These are phyloP conservation scores for Petrocephalus sullivani DNA, from an alignment of 2,797 vertebrate genomes.

Conservation along the genomic window DNA sequence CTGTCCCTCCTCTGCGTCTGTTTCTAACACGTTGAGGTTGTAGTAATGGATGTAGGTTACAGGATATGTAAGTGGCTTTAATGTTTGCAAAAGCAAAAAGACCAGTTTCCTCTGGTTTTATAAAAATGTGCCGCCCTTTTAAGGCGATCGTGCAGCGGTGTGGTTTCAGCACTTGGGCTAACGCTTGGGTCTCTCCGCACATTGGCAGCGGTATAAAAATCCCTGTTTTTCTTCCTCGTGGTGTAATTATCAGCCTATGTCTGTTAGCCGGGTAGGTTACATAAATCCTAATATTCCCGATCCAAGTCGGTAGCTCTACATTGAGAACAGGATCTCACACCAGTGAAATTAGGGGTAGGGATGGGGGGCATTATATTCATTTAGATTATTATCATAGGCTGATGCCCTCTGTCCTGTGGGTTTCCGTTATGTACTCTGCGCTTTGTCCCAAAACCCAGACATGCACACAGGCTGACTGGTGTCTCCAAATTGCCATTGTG, in stretches of 20 bases:
- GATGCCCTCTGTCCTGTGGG: not conserved
- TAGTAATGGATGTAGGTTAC: too few species aligned
- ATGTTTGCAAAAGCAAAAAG: not conserved
- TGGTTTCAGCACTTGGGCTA: not conserved
- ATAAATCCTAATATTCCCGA: not conserved
- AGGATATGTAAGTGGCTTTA: not conserved
- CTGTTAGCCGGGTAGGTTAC: not conserved
- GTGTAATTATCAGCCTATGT: not conserved
- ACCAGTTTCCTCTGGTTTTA: not conserved
- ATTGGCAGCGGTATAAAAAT: not conserved
- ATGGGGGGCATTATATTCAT: not conserved
- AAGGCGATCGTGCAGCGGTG: not conserved
- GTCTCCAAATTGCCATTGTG: not conserved
- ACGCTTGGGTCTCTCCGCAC: not conserved
- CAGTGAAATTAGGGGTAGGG: not conserved
- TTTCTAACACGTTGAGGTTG: not conserved
- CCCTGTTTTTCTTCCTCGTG: not conserved
- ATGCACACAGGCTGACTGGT: not conserved
- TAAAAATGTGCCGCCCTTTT: not conserved
- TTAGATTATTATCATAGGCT: not conserved
- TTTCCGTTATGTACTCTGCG: not conserved
- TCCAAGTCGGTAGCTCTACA: not conserved
- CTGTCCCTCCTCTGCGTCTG: not conserved
- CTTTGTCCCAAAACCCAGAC: not conserved
- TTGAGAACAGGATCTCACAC: not conserved